phyloP scores from a whole-genome alignment of 2,797 vertebrate species.

The Malurus leucopterus region DNA sequence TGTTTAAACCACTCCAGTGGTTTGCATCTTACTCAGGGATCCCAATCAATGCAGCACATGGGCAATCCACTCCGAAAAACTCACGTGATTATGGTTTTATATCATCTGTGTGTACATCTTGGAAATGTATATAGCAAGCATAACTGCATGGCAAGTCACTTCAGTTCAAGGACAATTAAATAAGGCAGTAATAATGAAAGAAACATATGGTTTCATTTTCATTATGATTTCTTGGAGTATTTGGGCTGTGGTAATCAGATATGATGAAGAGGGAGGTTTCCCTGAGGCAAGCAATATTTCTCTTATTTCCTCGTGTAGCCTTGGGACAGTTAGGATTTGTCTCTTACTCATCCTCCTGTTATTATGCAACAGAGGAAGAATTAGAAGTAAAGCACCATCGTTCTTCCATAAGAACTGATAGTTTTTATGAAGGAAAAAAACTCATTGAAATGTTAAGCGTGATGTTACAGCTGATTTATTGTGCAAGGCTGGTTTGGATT shows the following conservation, averaged over 20 bases:
- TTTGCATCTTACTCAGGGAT: constrained; percentile 26
- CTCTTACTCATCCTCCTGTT: background rate
- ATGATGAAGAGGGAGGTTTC: background rate
- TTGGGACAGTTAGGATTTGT: background rate
- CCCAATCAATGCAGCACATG: constrained; percentile 38
- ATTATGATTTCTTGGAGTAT: background rate
- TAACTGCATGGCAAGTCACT: background rate
- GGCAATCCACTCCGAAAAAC: background rate
- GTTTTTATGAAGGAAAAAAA: background rate
- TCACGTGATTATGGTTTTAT: background rate
- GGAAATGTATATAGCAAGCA: background rate
- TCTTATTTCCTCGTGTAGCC: background rate
- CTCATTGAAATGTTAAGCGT: background rate
- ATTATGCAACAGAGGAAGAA: background rate
- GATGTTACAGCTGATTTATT: background rate
- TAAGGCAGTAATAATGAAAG: background rate
- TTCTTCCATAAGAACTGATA: background rate
- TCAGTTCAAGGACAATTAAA: background rate
- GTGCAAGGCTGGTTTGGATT: background rate
- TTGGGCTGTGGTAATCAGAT: background rate
- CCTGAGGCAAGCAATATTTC: background rate
- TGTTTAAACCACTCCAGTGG: constrained; percentile 38
- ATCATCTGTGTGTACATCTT: constrained; percentile 1
- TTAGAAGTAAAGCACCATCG: background rate
- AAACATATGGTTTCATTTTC: background rate